Base-by-base conservation (phyloP, 2,888 invertebrate genomes). In the Eilema caniola region DNA sequence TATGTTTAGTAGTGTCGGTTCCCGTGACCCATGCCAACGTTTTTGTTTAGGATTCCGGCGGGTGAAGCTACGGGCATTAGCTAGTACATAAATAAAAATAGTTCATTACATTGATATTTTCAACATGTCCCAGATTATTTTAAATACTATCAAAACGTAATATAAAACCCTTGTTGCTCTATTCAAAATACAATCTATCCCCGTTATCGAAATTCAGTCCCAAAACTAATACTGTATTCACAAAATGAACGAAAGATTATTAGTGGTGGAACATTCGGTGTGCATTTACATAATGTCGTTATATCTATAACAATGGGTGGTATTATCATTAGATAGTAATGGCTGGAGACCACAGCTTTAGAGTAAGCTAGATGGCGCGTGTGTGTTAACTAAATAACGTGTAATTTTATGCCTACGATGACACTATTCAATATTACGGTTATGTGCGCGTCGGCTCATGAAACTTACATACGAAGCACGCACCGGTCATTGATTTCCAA, bases 271-370 rank as follows among this genome's bases (percentile, higher is more conserved):
- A 67, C 70, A 63, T 70, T 71, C 41, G 14, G 64, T 76, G 70
- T 76, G 75, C 76, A 80, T 81, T 81, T 80, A 76, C 80, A 82
- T 81, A 80, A 80, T 80, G 53, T 56, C 24, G 61, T 71, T 71
- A 74, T 82, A 72, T 63, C 37, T 64, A 56, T 37, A 72, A 79
- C 73, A 76, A 76, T 72, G 59, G 61, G 57, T 59, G 66, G 62
- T 76, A 76, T 68, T 71, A 74, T 66, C 41, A 37, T 57, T 24
- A 60, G 25, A 37, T 60, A 65, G 62, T 57, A 56, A 24, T 25
- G 37, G 56, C 23, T 31, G 23, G 24, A 53, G 20, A 41, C 47
- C 33, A 67, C 53, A 56, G 33, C n/a, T 53, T 53, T 53, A 53
- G n/a, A 53, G 53, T 10, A 53, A 53, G 53, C 53, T n/a, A 53